Evolutionary conservation across 2,797 vertebrate species (phyloP).

Genomic region (Austrolebias charrua): DNA sequence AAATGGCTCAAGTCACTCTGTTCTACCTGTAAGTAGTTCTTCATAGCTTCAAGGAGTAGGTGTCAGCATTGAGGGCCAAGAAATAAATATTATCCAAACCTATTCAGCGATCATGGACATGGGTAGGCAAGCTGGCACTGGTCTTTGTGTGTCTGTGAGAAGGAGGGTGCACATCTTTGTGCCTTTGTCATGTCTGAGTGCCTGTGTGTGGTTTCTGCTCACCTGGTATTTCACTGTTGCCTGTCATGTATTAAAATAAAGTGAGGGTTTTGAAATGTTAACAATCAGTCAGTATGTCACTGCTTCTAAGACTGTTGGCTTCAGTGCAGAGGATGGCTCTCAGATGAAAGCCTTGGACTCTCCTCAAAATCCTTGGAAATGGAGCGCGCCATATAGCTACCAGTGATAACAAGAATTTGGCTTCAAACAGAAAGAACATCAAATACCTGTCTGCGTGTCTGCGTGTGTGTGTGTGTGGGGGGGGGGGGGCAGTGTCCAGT

Average conservation of each 20-base stretch:
- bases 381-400: constrained; percentile 82
- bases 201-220: constrained; percentile 42
- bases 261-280: constrained; percentile 74
- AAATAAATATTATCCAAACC: constrained; percentile 78
- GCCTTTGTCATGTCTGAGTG: constrained; percentile 34
- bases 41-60: constrained; percentile 72
- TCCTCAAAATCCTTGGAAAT: constrained; percentile 87
- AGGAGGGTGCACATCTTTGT: constrained; percentile 22
- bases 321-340: constrained; percentile 73
- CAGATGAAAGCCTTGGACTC: constrained; percentile 89
- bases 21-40: constrained; percentile 81
- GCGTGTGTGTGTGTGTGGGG: constrained; percentile 38
- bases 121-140: constrained; percentile 33
- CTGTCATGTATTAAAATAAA: constrained; percentile 72
- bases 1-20: constrained; percentile 79
- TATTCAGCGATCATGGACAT: constrained; percentile 35
- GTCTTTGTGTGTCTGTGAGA: constrained; percentile 33
- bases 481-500: constrained; percentile 24
- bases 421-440: constrained; percentile 92
- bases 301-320: constrained; percentile 74
- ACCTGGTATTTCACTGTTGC: constrained; percentile 58
- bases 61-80: constrained; percentile 54
- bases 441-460: constrained; percentile 80
- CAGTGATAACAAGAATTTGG: constrained; percentile 89
- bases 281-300: constrained; percentile 75